Base-by-base conservation (phyloP, 2,888 invertebrate species). In the Hedychridium roseum region DNA sequence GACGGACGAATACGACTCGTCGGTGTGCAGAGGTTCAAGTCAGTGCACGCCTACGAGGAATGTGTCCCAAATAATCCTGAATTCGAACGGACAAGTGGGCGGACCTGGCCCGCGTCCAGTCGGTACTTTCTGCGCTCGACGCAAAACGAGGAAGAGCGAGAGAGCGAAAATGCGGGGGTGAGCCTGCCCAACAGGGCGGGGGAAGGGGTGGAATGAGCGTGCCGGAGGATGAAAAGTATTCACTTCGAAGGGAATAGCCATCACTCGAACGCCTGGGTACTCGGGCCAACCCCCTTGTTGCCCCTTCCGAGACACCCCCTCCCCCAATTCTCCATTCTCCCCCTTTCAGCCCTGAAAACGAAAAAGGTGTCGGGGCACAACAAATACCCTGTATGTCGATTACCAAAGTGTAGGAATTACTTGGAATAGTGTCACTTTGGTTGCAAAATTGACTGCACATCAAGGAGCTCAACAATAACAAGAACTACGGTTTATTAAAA, bases 11-110 rank as follows among this genome's bases (percentile, higher is more conserved):
- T 16, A 15, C 6, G 27, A 43, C 32, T 41, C 57, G 46, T 53
- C 49, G 50, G 52, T 48, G 54, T 47, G n/a, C n/a, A n/a, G n/a
- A 54, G 50, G 58, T 44, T 54, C 54, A 59, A 42, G 53, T 44
- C 54, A 60, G 53, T 58, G 57, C 56, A 61, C 66, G 70, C 63
- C 71, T 72, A 65, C 57, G 63, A 58, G 64, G 65, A 60, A 60
- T 56, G 66, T 60, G 68, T 70, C 68, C 68, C 64, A 68, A 70
- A 72, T 73, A 73, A 66, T 71, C 68, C 46, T 43, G 58, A 68
- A 68, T 73, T 71, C 67, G 66, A 68, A 66, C 62, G 70, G 67
- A 71, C 72, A 70, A 71, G 68, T 70, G 63, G 72, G 72, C 68
- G 68, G 68, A 58, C 45, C 72, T 72, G 73, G 73, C 73, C 64